phyloP scores from a whole-genome alignment of 2,113 vertebrate species.

The Chamaea fasciata region DNA sequence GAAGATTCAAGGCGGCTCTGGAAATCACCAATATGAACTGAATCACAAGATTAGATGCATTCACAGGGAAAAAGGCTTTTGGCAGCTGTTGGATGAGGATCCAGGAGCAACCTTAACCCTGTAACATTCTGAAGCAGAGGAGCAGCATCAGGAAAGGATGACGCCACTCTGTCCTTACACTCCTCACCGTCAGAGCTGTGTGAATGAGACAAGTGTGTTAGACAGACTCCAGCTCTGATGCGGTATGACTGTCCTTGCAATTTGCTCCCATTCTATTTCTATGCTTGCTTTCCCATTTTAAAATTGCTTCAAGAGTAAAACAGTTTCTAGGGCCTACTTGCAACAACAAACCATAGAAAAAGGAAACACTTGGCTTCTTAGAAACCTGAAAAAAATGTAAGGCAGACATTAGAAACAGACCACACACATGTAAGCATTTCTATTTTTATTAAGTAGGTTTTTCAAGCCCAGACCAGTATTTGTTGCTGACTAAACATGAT shows the following conservation, averaged over 20 bases:
- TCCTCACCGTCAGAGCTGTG: neutral
- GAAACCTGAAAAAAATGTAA: neutral
- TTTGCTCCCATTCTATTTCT: neutral
- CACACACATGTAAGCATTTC: neutral
- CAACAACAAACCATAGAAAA: neutral
- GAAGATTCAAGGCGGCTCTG: neutral
- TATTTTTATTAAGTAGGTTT: neutral
- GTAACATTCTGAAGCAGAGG: neutral
- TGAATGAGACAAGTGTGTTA: neutral
- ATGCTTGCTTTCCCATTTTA: neutral
- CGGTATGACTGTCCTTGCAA: neutral
- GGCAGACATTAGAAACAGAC: neutral
- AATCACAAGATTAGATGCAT: fast-evolving
- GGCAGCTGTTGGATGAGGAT: neutral
- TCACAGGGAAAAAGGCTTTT: neutral
- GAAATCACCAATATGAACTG: neutral
- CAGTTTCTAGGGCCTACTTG: neutral
- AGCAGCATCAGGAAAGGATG: neutral
- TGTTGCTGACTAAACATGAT: neutral
- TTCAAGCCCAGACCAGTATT: neutral
- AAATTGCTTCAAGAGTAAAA: neutral
- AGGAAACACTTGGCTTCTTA: neutral
- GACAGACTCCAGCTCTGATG: neutral
- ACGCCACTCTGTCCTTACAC: neutral
- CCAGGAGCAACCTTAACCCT: neutral